Conservation (phyloP, 2,797 vertebrate species). For the Strix occidentalis region DNA sequence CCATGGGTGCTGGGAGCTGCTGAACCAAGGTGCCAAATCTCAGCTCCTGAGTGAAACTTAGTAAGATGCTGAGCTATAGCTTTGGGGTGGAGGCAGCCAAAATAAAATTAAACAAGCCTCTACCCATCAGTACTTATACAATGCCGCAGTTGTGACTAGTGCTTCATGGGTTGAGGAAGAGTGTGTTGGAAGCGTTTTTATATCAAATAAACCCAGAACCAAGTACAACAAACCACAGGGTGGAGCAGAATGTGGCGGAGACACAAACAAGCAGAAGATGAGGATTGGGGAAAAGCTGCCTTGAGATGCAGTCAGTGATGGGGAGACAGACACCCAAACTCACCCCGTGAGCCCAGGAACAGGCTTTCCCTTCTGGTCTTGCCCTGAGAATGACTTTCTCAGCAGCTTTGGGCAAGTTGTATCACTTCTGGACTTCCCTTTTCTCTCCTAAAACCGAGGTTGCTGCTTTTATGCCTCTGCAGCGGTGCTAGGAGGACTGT, state of each 20-base stretch:
- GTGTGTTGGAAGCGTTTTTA: not conserved
- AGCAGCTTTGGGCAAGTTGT: not conserved
- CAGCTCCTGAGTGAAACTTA: not conserved
- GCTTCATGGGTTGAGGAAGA: not conserved
- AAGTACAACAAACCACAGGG: not conserved
- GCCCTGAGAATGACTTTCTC: not conserved
- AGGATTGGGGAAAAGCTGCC: not conserved
- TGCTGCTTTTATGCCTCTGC: not conserved
- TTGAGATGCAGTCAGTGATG: not conserved
- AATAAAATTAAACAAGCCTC: not conserved
- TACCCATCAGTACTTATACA: not conserved
- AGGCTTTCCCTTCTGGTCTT: not conserved
- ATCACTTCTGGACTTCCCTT: not conserved
- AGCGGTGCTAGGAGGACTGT: not conserved
- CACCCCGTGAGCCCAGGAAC: rapidly evolving
- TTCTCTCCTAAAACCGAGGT: not conserved
- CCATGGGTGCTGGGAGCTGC: not conserved
- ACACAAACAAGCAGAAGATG: not conserved
- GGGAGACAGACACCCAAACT: not conserved
- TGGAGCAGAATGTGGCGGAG: not conserved
- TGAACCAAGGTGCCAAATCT: not conserved
- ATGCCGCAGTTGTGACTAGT: not conserved
- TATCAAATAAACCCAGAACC: not conserved
- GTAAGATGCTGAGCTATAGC: not conserved
- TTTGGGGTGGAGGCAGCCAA: not conserved